Conservation (phyloP, 1,140 invertebrate species). For the Trichonephila inaurata region DNA sequence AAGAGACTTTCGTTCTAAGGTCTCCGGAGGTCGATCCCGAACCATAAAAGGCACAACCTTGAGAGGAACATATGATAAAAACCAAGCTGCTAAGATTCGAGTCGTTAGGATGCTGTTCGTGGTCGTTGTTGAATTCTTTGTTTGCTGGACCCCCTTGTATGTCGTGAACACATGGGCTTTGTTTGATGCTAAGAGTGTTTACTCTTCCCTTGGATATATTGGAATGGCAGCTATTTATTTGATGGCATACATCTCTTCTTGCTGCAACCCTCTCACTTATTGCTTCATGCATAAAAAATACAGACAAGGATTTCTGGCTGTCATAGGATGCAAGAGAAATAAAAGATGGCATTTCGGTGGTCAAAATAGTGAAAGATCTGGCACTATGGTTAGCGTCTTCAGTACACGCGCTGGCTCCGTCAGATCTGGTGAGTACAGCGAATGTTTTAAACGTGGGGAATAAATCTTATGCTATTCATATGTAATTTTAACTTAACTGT, state of each 20-base stretch:
- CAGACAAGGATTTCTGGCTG: constrained; percentile 78
- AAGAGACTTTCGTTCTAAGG: constrained; percentile 8
- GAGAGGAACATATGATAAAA: constrained; percentile 78
- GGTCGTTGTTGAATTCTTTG: constrained; percentile 83
- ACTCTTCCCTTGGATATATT: constrained; percentile 64
- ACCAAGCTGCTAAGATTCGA: constrained; percentile 80
- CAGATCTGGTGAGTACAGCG: constrained; percentile 54
- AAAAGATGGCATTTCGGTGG: constrained; percentile 55
- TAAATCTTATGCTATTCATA: not conserved
- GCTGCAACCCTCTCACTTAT: constrained; percentile 84
- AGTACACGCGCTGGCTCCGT: constrained; percentile 59
- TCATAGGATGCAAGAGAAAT: constrained; percentile 48
- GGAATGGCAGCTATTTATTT: constrained; percentile 81
- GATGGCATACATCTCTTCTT: constrained; percentile 82
- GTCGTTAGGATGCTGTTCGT: constrained; percentile 83
- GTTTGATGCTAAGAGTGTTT: constrained; percentile 80
- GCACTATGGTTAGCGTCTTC: constrained; percentile 70
- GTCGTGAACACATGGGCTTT: constrained; percentile 81
- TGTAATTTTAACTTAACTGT: not conserved
- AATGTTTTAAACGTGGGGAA: not conserved
- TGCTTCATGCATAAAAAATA: constrained; percentile 84
- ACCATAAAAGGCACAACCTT: constrained; percentile 22
- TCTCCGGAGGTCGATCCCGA: not conserved
- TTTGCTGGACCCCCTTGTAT: constrained; percentile 83
- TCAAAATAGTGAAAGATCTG: constrained; percentile 52